Percentiles rank a stretch among this genome's conserved stretches.
phyloP scores from a whole-genome alignment of 2,113 vertebrate genomes.

The Heteronetta atricapilla region DNA sequence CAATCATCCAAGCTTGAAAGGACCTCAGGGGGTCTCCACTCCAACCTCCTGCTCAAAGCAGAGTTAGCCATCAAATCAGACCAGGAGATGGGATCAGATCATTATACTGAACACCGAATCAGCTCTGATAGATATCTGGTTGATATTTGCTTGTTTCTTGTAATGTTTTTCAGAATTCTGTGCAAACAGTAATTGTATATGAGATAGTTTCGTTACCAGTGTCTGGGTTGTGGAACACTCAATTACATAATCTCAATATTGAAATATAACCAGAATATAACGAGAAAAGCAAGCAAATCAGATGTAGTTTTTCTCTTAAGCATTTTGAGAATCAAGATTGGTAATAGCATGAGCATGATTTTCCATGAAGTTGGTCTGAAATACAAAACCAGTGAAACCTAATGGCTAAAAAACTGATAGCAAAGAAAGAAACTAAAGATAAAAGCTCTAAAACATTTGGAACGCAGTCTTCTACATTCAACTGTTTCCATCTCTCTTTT shows the following conservation, averaged over 20 bases:
- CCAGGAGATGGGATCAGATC: neutral
- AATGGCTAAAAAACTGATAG: neutral
- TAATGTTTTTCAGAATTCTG: neutral
- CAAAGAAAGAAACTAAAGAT: neutral
- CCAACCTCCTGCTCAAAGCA: neutral
- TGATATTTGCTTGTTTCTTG: slow-evolving; percentile 24
- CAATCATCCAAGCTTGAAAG: neutral
- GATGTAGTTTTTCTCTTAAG: neutral
- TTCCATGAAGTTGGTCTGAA: neutral
- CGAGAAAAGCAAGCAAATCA: neutral
- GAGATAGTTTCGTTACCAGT: neutral
- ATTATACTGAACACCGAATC: slow-evolving; percentile 31
- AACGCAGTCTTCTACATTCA: neutral
- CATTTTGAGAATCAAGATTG: neutral
- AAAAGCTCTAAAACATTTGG: neutral
- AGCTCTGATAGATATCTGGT: neutral
- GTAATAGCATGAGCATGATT: neutral
- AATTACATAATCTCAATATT: neutral
- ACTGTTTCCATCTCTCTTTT: neutral
- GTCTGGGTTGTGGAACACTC: neutral
- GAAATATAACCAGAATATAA: neutral
- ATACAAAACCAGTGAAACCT: neutral
- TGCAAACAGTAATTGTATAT: neutral
- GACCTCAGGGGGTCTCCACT: neutral
- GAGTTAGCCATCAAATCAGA: neutral